Base-by-base conservation (phyloP, 2,797 vertebrate genomes). In the Meriones psammophilus region DNA sequence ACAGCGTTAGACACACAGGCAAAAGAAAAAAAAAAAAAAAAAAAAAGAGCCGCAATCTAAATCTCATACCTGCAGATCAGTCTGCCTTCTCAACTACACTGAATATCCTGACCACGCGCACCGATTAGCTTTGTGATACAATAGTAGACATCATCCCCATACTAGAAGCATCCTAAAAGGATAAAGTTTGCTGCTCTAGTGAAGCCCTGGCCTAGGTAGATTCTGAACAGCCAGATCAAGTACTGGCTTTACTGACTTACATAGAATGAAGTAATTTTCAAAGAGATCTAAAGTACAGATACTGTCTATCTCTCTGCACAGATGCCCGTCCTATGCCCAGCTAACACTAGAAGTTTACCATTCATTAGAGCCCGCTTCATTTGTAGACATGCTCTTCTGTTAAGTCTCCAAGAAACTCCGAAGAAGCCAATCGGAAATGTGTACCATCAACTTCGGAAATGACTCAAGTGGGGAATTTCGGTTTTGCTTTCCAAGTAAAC, bases 401-500 rank as follows among this genome's bases (percentile, higher is more conserved):
- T 87, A 28, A 81, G 50, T 80, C 46, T 83, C 91, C n/a, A 93
- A 69, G 46, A 88, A 96, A 89, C 33, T 12, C 76, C 39, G n/a
- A 90, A 68, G 85, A 87, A 92, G 77, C 50, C 85, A 93, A 76
- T 93, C n/a, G 93, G 36, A 42, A 6, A 91, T 54, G 33, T 1
- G 68, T 5, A 91, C 18, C 26, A 28, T 71, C 26, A 71, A 92
- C 50, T 79, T 58, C 69, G 42, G 80, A 10, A 88, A 91, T 94
- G 66, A 68, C 69, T 95, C 58, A 85, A 92, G 71, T 60, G 77
- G 28, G 60, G 92, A 56, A 33, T 39, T 71, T 95, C 30, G 84
- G 46, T 86, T 94, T 93, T 81, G 33, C 33, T 93, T 95, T 96
- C 84, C 94, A 92, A 56, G 50, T 69, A 88, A 94, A 69, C 6